Conservation (phyloP, 92 coral and sea anemone species). For the Diadumene lineata region DNA sequence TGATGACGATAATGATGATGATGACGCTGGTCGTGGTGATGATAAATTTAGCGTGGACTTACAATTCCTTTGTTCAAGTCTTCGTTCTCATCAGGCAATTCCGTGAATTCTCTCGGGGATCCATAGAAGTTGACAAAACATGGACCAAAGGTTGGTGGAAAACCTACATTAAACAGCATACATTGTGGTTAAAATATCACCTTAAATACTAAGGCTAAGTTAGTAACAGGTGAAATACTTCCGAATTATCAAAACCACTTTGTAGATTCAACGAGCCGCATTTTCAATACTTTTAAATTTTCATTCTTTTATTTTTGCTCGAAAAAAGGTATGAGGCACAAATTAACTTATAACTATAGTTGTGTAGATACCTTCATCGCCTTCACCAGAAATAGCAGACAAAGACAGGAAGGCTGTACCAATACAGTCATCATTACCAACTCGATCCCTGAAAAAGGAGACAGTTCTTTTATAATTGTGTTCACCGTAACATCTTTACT, state of each 20-base stretch:
- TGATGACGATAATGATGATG: not conserved
- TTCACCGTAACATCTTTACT: no score
- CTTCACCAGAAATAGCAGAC: constrained; percentile 83
- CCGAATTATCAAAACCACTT: no score
- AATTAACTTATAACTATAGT: not conserved
- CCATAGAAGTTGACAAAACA: constrained; percentile 92
- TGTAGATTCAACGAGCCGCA: no score
- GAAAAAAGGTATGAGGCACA: no score
- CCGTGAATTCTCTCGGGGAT: constrained; percentile 84
- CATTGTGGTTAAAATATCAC: no score
- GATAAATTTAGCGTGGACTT: constrained; percentile 24
- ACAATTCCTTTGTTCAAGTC: constrained; percentile 90
- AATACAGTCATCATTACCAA: constrained; percentile 71
- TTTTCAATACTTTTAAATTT: not conserved
- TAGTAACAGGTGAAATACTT: no score
- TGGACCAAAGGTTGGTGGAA: constrained; percentile 93
- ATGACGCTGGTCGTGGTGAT: not conserved
- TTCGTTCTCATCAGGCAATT: constrained; percentile 71
- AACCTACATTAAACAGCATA: constrained; percentile 43
- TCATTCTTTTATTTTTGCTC: not conserved
- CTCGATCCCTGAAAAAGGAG: constrained; percentile 60
- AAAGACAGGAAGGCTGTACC: constrained; percentile 65
- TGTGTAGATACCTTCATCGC: constrained; percentile 65
- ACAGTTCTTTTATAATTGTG: no score
- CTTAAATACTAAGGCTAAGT: no score